Percentiles rank a stretch among this genome's conserved stretches.
Conservation (phyloP, 2,797 vertebrate genomes). For the Anguilla marmorata region DNA sequence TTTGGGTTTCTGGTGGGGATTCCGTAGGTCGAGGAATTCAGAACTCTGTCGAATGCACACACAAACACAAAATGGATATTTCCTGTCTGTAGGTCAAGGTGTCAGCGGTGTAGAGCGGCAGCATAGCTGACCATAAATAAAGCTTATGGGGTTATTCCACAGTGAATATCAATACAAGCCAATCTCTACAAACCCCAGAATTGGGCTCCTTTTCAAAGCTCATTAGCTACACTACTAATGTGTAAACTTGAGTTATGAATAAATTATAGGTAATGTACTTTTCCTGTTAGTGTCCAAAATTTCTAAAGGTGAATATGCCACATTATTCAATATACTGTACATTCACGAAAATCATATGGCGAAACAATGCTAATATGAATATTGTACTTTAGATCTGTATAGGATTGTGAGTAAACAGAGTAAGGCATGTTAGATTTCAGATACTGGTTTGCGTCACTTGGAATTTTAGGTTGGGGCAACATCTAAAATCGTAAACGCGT, state of each 20-base stretch:
- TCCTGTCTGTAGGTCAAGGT: background rate
- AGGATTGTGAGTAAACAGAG: background rate
- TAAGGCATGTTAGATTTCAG: background rate
- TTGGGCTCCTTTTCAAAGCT: background rate
- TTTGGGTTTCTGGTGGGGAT: constrained; percentile 84
- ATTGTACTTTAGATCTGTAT: background rate
- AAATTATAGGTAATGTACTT: background rate
- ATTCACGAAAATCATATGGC: background rate
- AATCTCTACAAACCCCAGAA: background rate
- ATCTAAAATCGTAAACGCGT: background rate
- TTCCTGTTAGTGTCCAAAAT: background rate
- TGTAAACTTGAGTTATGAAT: background rate
- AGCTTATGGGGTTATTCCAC: background rate
- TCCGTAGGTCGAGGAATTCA: constrained; percentile 75
- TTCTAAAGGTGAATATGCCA: background rate
- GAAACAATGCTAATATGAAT: background rate
- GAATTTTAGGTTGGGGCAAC: background rate
- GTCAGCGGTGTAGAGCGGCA: background rate
- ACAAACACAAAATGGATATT: constrained; percentile 5
- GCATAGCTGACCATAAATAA: background rate
- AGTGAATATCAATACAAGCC: background rate
- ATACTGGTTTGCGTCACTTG: background rate
- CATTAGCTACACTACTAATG: background rate
- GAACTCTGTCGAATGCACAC: constrained; percentile 72
- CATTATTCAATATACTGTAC: background rate